phyloP scores from a whole-genome alignment of 1,140 invertebrate genomes.

The Megalonaias nervosa region DNA sequence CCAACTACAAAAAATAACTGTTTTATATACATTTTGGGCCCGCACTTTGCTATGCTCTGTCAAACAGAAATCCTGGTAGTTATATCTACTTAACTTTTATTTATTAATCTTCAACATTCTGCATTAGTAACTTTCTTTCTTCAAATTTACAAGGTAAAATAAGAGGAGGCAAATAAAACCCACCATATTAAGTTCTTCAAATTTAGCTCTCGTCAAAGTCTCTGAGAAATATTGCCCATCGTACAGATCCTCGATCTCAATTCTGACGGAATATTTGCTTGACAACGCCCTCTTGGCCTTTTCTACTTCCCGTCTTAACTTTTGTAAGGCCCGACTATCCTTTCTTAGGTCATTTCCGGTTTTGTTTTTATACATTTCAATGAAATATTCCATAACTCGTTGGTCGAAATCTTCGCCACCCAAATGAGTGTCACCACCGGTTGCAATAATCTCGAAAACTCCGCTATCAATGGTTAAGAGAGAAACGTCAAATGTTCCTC shows the following conservation, averaged over 20 bases:
- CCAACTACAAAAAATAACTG: no score
- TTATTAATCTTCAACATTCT: background rate
- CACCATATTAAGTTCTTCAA: constrained; percentile 98
- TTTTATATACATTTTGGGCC: no score
- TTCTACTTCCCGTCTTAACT: constrained; percentile 96
- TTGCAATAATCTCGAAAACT: constrained; percentile 91
- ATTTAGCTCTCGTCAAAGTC: constrained; percentile 97
- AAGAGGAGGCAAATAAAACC: constrained; percentile 16
- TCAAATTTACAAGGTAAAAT: background rate
- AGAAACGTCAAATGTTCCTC: constrained; percentile 99
- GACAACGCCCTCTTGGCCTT: constrained; percentile 98
- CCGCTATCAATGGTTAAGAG: constrained; percentile 99
- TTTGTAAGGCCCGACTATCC: constrained; percentile 94
- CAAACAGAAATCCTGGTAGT: no score
- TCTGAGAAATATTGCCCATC: constrained; percentile 99
- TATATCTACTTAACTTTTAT: no score
- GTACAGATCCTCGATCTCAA: constrained; percentile 99
- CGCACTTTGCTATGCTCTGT: no score
- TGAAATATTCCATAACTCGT: constrained; percentile 98
- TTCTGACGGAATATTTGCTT: constrained; percentile 93
- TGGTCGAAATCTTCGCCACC: constrained; percentile 98
- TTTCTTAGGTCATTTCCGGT: constrained; percentile 97
- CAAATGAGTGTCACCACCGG: constrained; percentile 98
- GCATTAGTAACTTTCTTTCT: background rate
- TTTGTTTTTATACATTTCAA: constrained; percentile 99